A percentile compares a stretch with the other conserved stretches of the same genome.
Conservation (phyloP, 2,113 vertebrate genomes). For the Gallinago jamesoni region DNA sequence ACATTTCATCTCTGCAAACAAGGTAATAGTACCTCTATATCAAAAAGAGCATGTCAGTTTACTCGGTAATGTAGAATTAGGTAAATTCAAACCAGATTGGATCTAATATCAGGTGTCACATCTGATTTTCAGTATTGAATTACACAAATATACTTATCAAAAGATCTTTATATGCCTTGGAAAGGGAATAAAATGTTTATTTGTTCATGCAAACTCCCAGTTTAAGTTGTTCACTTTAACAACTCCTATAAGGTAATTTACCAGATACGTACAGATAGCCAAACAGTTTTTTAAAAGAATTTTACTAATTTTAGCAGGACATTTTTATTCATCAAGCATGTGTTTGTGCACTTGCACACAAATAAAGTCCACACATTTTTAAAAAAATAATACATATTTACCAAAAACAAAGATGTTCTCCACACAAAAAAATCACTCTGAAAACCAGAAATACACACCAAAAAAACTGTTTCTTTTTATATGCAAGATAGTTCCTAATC, state of each 20-base stretch:
- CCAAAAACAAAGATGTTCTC: not conserved
- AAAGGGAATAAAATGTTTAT: not conserved
- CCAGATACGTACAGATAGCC: not conserved
- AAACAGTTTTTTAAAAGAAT: not conserved
- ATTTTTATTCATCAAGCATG: not conserved
- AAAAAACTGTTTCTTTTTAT: not conserved
- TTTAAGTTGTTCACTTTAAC: not conserved
- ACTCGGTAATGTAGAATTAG: not conserved
- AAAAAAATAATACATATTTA: not conserved
- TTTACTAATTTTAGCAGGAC: not conserved
- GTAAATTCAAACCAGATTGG: slow-evolving; percentile 5
- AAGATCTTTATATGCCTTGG: not conserved
- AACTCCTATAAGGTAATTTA: not conserved
- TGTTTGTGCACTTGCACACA: accelerated
- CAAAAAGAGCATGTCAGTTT: not conserved
- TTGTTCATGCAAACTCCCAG: not conserved
- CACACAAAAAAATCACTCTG: accelerated
- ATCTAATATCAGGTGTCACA: not conserved
- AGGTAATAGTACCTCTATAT: not conserved
- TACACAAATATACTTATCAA: not conserved
- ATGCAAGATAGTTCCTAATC: not conserved
- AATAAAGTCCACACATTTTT: not conserved
- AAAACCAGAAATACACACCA: not conserved
- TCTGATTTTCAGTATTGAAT: not conserved
- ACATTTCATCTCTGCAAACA: not conserved